phyloP scores from a whole-genome alignment of 1,140 invertebrate genomes.

The Drosophila ficusphila region DNA sequence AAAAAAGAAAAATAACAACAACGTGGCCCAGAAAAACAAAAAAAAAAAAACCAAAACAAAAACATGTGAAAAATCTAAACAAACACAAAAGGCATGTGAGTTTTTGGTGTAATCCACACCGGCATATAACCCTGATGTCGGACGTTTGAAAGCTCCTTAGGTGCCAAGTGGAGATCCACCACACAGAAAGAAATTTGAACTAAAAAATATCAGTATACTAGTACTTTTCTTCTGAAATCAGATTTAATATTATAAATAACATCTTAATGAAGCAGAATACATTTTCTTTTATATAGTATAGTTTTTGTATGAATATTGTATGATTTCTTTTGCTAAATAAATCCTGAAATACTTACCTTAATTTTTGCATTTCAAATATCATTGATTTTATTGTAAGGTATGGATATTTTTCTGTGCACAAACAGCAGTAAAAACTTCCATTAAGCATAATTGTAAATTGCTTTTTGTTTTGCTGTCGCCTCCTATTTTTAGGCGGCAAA shows the following conservation, averaged over 20 bases:
- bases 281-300: too few species aligned
- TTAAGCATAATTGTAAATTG: conserved; percentile 40
- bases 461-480: conserved; percentile 13
- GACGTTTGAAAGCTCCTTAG: conserved; percentile 40
- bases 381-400: too few species aligned
- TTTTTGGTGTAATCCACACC: conserved; percentile 57
- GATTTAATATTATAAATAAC: neutral
- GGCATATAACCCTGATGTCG: conserved; percentile 44
- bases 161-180: conserved; percentile 57
- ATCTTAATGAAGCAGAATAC: too few species aligned
- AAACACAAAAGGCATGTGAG: conserved; percentile 41
- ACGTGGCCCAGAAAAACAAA: conserved; percentile 23
- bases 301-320: too few species aligned
- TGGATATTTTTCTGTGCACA: neutral
- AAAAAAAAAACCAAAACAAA: conserved; percentile 60
- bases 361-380: neutral
- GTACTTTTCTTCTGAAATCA: too few species aligned
- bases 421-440: neutral
- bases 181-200: conserved; percentile 7
- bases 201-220: too few species aligned
- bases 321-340: too few species aligned
- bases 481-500: conserved; percentile 61
- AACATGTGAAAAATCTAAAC: conserved; percentile 63
- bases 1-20: conserved; percentile 43
- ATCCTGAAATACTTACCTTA: neutral